These are phyloP conservation scores for Epinephelus moara DNA, from an alignment of 2,113 vertebrate species.

Conservation along the genomic window DNA sequence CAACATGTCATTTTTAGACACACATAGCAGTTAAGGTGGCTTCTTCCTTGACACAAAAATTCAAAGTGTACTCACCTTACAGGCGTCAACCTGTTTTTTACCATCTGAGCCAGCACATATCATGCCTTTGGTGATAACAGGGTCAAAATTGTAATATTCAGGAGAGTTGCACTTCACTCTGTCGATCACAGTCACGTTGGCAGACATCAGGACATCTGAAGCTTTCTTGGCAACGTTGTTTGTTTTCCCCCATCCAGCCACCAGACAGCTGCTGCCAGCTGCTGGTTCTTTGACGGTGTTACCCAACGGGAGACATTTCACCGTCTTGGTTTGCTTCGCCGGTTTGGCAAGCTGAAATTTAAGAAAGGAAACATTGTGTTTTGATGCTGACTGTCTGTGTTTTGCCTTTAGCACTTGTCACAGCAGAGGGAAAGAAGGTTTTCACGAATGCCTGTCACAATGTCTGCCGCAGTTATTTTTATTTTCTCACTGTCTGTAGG, in stretches of 20 bases:
- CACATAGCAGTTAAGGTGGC: too few relatives aligned
- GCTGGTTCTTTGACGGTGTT: neutral
- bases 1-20: neutral
- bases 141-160: constrained; percentile 51
- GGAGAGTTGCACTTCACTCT: constrained; percentile 70
- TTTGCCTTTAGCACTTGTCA: neutral
- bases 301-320: constrained; percentile 37
- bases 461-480: too few relatives aligned
- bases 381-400: neutral
- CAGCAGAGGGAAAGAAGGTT: neutral
- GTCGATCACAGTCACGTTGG: constrained; percentile 74
- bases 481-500: too few relatives aligned
- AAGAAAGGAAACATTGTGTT: neutral
- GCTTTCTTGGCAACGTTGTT: rapidly evolving
- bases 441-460: neutral
- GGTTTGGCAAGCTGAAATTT: constrained; percentile 66
- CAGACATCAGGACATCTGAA: constrained; percentile 73
- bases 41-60: too few relatives aligned
- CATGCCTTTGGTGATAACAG: constrained; percentile 70
- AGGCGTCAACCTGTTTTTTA: constrained; percentile 32
- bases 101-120: constrained; percentile 77
- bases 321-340: constrained; percentile 50
- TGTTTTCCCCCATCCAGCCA: constrained; percentile 79
- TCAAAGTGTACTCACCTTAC: constrained; percentile 35
- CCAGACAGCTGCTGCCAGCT: constrained; percentile 57